Evolutionary conservation across 2,797 vertebrate species (phyloP), one percentile per base, ranked within the genome.

Genomic region (Microctenopoma lineatum): DNA sequence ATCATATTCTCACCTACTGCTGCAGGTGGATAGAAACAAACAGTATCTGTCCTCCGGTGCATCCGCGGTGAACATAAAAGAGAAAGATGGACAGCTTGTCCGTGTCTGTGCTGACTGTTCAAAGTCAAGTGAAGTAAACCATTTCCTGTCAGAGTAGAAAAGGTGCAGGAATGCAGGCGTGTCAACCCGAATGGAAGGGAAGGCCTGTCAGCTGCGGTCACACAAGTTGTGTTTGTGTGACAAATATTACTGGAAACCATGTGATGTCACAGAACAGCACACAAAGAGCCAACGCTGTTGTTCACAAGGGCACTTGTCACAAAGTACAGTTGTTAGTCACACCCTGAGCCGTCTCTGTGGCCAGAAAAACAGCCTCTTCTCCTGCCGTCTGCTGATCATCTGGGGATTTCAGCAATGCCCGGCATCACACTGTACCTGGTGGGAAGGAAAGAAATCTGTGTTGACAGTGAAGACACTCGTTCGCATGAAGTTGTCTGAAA

Each of bases 141-240:
- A 51, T 73, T 74, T 83, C 56, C 62, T 67, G 73, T 84, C 63
- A 61, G 67, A 46, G 12, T 57, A 72, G 64, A 57, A 41, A 0
- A 68, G 34, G 9, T 26, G 45, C 48, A 59, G 63, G 62, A 75
- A 75, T 67, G 16, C 0, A 34, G 39, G 61, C 34, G 48, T 67
- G 60, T 50, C 59, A 80, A 78, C 50, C 41, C 55, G 68, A 71
- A 75, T 39, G 66, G 14, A 73, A 65, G 54, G 14, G 73, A 21
- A 73, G 77, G 68, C 83, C 84, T 87, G 80, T 79, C 58, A 48
- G 78, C 34, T 13, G 61, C 73, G 73, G 83, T 70, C 18, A 4
- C 45, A 71, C 66, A 71, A 64, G 73, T 88, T 54, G 13, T 71
- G 62, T 66, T 65, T 66, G 26, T 6, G 45, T 75, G 51, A 73